Evolutionary conservation across 2,113 vertebrate genomes (phyloP), one percentile per base, ranked within the genome.

Genomic region (Paraplagusia blochii): DNA sequence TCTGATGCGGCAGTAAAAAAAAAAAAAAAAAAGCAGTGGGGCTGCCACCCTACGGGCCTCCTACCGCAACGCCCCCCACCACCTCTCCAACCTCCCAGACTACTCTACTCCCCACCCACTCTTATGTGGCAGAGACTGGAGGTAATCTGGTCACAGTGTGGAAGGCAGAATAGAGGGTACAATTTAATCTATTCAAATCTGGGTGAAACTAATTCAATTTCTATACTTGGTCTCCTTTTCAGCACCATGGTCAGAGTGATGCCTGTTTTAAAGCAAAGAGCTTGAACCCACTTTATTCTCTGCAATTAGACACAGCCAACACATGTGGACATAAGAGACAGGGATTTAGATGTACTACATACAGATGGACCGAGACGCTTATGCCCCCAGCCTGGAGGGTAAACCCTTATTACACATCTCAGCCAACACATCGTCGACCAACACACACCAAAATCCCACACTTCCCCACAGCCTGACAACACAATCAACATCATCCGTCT

Each of bases 401-500:
- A 74, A 83, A 78, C 29, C 64, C 55, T 53, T 50, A 74, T 75
- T 80, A 64, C 43, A 73, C 52, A 76, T 58, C 53, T 57, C 49
- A 59, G 75, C 77, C 79, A 84, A 54, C 43, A 86, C 89, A 89
- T 87, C 90, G 90, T 90, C 91, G 90, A 50, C 45, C 45, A 12
- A 46, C 52, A 44, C 45, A 73, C 59, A 77, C 44, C 13, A 22
- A 8, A 29, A 13, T 14, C 46, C 12, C 46, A 48, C 46, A 48
- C 46, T 13, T 19, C 19, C 88, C 90, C 9, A 22, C 91, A 90
- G 91, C 14, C 33, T 15, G 38, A 47, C 50, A 48, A 46, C 35
- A 53, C 66, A 92, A 94, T 92, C 89, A 89, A 94, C 94, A 91
- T 92, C 92, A 93, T 94, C 91, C 93, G 92, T 91, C 93, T 93